These are phyloP conservation scores for Quadroppia sp. DNA, from an alignment of 2,888 invertebrate genomes.

Conservation along the genomic window DNA sequence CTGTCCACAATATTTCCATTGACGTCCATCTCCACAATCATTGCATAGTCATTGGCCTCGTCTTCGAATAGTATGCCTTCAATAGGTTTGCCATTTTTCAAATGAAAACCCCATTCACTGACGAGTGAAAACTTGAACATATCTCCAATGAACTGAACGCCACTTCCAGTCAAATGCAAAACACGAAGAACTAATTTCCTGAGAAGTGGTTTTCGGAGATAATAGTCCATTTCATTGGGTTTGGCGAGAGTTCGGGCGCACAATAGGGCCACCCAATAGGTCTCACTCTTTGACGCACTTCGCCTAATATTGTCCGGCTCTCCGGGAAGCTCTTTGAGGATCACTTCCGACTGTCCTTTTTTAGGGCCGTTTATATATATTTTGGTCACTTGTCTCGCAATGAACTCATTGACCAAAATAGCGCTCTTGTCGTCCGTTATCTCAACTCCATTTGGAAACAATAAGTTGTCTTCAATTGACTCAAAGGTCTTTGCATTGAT, in stretches of 20 bases:
- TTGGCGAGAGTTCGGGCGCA: constrained; percentile 38
- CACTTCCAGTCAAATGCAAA: neutral
- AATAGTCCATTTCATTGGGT: constrained; percentile 40
- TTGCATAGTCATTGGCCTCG: neutral
- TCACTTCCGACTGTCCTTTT: constrained; percentile 71
- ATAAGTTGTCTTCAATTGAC: constrained; percentile 15
- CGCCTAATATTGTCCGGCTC: constrained; percentile 63
- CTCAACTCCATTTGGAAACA: constrained; percentile 41
- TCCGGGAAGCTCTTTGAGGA: constrained; percentile 66
- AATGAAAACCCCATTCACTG: neutral
- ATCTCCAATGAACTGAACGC: neutral
- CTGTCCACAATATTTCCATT: constrained; percentile 25
- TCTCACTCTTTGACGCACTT: constrained; percentile 50
- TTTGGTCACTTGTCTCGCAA: constrained; percentile 60
- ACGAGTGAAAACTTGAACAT: neutral
- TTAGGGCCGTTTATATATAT: constrained; percentile 76
- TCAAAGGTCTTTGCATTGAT: constrained; percentile 40
- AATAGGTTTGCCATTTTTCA: neutral
- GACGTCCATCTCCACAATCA: constrained; percentile 19
- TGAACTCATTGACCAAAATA: constrained; percentile 71
- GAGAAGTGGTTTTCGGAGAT: constrained; percentile 41
- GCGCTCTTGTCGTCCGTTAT: constrained; percentile 64
- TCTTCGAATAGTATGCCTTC: neutral
- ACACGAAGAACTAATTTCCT: constrained; percentile 12
- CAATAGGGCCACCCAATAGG: constrained; percentile 53